Evolutionary conservation across 2,888 invertebrate genomes (phyloP), one percentile per base, ranked within the genome.

Genomic region (Lithophane leautieri): DNA sequence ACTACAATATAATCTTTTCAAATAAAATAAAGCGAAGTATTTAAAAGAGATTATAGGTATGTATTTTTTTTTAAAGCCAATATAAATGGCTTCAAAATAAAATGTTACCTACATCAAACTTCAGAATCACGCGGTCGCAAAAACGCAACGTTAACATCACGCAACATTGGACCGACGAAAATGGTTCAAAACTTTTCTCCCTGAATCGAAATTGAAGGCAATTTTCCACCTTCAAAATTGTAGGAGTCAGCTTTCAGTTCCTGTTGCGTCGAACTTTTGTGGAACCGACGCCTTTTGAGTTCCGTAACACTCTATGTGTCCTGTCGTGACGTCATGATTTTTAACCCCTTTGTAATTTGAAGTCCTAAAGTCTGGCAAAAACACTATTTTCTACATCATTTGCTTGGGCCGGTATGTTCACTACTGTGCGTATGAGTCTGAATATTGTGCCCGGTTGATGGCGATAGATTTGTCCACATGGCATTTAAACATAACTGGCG

Each of bases 131-230:
- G 66, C 79, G 16, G 44, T 25, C 44, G 50, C 44, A 63, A 72
- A 77, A 77, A 63, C 25, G 56, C 50, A 63, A 77, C 42, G 34
- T 22, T 4, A 66, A 78, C 61, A 66, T 61, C 65, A 66, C 71
- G 70, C 62, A 56, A 78, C 34, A 58, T 52, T 3, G 11, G 50
- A 54, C 28, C n/a, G 42, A 16, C 47, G 16, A 66, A 79, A 73
- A 78, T 66, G 60, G 1, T 50, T 2, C 9, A 7, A 47, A 66
- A 73, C 60, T 66, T 77, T 78, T 63, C 42, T 61, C 9, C 0
- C 2, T 34, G 28, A 16, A 25, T 28, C 11, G 34, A 72, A 72
- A 72, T 72, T 47, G 44, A 28, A 65, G 44, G 25, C 47, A 58
- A 72, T 56, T 65, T 79, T 65, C 16, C 44, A 71, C 71, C 8